Base-by-base conservation (phyloP, 1,140 invertebrate species). In the Gonatopus flavifemur region DNA sequence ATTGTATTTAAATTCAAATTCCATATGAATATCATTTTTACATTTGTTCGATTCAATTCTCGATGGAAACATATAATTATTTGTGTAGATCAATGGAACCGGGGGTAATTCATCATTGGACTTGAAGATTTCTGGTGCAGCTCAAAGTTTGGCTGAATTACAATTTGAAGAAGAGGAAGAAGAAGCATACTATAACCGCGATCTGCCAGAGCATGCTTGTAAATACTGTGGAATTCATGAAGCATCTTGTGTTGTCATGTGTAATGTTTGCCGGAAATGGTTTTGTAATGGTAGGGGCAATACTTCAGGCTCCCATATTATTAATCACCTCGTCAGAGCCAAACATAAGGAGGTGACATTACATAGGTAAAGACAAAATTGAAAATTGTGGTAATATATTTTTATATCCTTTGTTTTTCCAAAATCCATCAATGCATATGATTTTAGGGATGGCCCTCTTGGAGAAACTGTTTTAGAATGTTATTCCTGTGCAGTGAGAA, bases 221-320 rank as follows among this genome's bases (percentile, higher is more conserved):
- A 93, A 94, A 81, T 98, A 99, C 70, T 99, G 98, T 80, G 96
- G 96, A 37, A 96, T 99, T 57, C 94, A 98, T 79, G 98, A 99
- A 72, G 96, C 96, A 2, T 87, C 90, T 49, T 96, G 93, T 59
- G 96, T 99, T 24, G 95, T 98, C 16, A 94, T 94, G 87, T 99
- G 98, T 74, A 98, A 98, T 74, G 85, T 93, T 31, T 98, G 97
- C 70, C 96, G 96, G 62, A 98, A 98, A 73, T 99, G 98, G 98
- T 99, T 99, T 72, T 99, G 98, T 74, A 99, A 99, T 84, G 96
- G 96, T 5, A 84, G 96, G 57, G 97, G 97, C 3, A 97, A 95
- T 70, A 98, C 96, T 3, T 96, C 94, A 12, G 97, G 96, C 2
- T 98, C 96, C 39, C 98, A 99, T 66, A 98, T 99, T 53, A 93